These are phyloP conservation scores for Ephydatia muelleri DNA, from an alignment of 37 sponge, comb jelly and placozoan species.

Conservation along the genomic window DNA sequence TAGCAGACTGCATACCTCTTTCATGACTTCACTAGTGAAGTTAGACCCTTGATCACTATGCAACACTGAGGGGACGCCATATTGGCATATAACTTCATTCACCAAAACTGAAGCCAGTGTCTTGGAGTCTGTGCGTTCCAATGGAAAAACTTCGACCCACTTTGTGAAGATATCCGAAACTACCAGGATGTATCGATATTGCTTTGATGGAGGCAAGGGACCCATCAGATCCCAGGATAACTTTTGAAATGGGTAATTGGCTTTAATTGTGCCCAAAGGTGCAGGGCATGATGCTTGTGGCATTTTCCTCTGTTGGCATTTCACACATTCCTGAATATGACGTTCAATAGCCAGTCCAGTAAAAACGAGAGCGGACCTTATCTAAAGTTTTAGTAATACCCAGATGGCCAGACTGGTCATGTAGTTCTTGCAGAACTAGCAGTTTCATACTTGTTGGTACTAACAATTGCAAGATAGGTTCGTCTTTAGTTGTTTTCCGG, in stretches of 20 bases:
- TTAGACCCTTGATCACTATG: slow-evolving; percentile 38
- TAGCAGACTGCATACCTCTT: not conserved
- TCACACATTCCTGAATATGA: not conserved
- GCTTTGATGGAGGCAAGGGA: slow-evolving; percentile 9
- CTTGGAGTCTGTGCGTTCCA: not conserved
- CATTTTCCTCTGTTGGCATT: not conserved
- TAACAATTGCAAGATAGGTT: not conserved
- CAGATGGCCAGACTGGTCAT: slow-evolving; percentile 12
- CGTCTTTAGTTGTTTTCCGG: not conserved
- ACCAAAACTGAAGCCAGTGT: slow-evolving; percentile 16
- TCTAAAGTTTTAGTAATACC: slow-evolving; percentile 6
- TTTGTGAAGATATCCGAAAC: slow-evolving; percentile 25
- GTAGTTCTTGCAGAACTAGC: slow-evolving; percentile 2
- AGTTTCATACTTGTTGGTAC: not conserved
- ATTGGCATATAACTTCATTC: slow-evolving; percentile 18
- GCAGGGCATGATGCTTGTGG: slow-evolving; percentile 1
- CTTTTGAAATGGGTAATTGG: slow-evolving; percentile 14
- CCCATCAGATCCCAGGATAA: slow-evolving; percentile 23
- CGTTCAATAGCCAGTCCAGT: not conserved
- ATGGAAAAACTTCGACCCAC: slow-evolving; percentile 36
- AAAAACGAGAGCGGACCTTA: no score
- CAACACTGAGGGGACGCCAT: slow-evolving; percentile 18
- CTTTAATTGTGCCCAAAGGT: slow-evolving; percentile 17
- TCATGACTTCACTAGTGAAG: not conserved
- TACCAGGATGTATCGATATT: slow-evolving; percentile 22